These are phyloP conservation scores for Pangasianodon hypophthalmus DNA, from an alignment of 2,113 vertebrate species.

Conservation along the genomic window DNA sequence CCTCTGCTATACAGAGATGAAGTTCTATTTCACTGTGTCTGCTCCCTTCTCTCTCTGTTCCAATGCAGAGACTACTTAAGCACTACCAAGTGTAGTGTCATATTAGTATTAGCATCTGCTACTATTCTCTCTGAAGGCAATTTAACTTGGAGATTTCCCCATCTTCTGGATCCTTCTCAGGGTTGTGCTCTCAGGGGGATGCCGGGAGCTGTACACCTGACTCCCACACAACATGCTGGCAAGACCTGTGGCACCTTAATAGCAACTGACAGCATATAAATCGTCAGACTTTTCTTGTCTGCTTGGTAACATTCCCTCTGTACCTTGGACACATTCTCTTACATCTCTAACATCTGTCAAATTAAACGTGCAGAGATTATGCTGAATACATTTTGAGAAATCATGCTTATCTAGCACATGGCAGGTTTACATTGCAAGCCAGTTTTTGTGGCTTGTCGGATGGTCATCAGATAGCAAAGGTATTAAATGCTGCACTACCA, in stretches of 20 bases:
- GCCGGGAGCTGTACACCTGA: constrained; percentile 59
- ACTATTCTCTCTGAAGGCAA: constrained; percentile 60
- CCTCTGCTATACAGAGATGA: constrained; percentile 34
- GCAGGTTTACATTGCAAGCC: constrained; percentile 15
- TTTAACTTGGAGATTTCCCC: constrained; percentile 68
- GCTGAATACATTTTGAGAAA: constrained; percentile 19
- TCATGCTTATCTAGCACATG: constrained; percentile 32
- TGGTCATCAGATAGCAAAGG: constrained; percentile 45
- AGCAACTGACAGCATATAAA: constrained; percentile 56
- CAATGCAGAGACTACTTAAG: constrained; percentile 59
- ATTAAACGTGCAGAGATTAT: constrained; percentile 49
- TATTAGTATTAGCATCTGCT: constrained; percentile 73
- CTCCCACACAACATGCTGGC: constrained; percentile 52
- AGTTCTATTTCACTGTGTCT: constrained; percentile 28
- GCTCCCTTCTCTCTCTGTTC: constrained; percentile 12
- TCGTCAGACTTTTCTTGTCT: background rate
- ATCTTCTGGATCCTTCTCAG: constrained; percentile 55
- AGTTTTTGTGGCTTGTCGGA: constrained; percentile 44
- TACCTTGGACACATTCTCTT: constrained; percentile 57
- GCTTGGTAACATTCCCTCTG: constrained; percentile 24
- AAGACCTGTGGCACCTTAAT: constrained; percentile 44
- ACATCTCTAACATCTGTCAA: constrained; percentile 46
- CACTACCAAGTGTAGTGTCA: constrained; percentile 68
- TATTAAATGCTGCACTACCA: constrained; percentile 51
- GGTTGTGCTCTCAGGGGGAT: constrained; percentile 44